Conservation (phyloP, 2,113 vertebrate species). For the Ariopsis seemanni region DNA sequence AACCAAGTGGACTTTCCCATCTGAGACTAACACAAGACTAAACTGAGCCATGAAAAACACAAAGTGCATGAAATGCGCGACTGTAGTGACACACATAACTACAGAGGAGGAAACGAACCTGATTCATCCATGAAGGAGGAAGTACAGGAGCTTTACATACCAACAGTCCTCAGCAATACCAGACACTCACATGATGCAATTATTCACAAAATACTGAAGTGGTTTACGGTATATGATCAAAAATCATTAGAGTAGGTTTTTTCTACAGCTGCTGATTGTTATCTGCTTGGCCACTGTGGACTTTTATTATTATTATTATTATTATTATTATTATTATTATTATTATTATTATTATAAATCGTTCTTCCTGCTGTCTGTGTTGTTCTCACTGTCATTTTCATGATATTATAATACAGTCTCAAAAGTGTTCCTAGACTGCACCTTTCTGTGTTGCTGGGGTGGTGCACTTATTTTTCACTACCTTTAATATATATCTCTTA, state of each 20-base stretch:
- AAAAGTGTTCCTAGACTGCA: not conserved
- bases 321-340: too few species aligned
- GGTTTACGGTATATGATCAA: not conserved
- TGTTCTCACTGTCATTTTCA: not conserved
- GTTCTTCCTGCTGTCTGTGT: not conserved
- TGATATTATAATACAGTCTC: not conserved
- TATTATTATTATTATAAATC: too few species aligned
- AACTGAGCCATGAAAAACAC: conserved; percentile 10
- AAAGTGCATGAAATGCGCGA: not conserved
- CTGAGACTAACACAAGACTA: not conserved
- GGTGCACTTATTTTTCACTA: not conserved
- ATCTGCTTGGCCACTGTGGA: not conserved
- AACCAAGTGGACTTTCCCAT: conserved; percentile 33
- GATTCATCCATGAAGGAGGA: conserved; percentile 44
- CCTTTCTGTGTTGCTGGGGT: too few species aligned
- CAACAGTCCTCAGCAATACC: not conserved
- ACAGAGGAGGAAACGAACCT: conserved; percentile 44
- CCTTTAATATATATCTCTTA: too few species aligned
- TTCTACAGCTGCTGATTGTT: not conserved
- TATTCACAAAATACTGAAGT: not conserved
- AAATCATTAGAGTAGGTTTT: not conserved
- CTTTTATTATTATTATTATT: not conserved
- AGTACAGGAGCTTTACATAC: conserved; percentile 10
- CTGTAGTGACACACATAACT: conserved; percentile 30
- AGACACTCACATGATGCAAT: conserved; percentile 17